Evolutionary conservation across 2,113 vertebrate genomes (phyloP).

Genomic region (Lates calcarifer): DNA sequence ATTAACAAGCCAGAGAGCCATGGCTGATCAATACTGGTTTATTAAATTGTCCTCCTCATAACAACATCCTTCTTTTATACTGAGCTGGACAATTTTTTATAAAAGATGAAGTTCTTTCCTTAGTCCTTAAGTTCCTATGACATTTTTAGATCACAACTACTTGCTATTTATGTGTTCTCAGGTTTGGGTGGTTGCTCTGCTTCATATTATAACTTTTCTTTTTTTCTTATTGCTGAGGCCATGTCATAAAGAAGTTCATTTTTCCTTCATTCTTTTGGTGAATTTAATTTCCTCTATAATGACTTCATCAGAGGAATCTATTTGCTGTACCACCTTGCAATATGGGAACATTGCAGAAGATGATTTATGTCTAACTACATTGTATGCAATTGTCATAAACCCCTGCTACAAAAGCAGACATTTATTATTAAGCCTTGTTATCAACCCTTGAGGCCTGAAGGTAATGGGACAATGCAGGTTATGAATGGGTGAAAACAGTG

Average conservation of each 20-base stretch:
- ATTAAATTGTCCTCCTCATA: constrained; percentile 33
- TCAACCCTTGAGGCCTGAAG: constrained; percentile 11
- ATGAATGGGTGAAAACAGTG: background rate
- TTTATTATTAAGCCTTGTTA: constrained; percentile 14
- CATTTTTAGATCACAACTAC: background rate
- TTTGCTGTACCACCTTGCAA: constrained; percentile 69
- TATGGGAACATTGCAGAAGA: constrained; percentile 12
- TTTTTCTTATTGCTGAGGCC: constrained; percentile 20
- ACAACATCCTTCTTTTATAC: background rate
- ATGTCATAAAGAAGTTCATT: constrained; percentile 85
- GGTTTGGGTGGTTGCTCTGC: constrained; percentile 44
- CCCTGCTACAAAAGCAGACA: background rate
- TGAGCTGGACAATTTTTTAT: background rate
- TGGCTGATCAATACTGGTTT: constrained; percentile 30
- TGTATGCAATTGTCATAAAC: background rate
- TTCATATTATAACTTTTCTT: constrained; percentile 65
- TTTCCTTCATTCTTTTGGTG: constrained; percentile 81
- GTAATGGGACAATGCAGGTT: background rate
- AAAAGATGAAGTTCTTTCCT: background rate
- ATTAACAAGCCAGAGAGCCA: constrained; percentile 14
- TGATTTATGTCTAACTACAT: constrained; percentile 11
- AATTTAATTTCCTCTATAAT: constrained; percentile 85
- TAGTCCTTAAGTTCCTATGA: background rate
- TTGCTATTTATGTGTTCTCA: background rate
- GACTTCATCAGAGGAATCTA: constrained; percentile 83